Percentiles rank a stretch among this genome's conserved stretches.
Conservation (phyloP, 53 echinoderm and acorn worm species). For the Apostichopus leukothele region DNA sequence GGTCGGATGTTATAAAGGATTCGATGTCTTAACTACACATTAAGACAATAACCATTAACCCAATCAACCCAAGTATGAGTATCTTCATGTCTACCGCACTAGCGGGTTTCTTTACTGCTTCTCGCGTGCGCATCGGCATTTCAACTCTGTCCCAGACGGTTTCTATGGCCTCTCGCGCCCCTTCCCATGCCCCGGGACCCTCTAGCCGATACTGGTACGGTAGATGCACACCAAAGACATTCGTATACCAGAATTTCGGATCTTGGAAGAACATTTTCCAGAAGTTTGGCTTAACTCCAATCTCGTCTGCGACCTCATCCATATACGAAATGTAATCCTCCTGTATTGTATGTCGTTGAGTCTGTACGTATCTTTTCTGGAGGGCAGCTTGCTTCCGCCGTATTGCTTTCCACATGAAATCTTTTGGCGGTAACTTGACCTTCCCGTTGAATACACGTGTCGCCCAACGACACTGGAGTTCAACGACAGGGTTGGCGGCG, state of each 20-base stretch:
- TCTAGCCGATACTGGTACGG: constrained; percentile 76
- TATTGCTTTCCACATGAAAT: constrained; percentile 58
- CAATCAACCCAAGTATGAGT: neutral
- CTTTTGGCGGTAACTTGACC: constrained; percentile 53
- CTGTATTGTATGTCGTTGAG: constrained; percentile 72
- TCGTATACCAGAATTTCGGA: constrained; percentile 53
- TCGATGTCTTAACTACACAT: no score
- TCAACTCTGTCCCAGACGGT: constrained; percentile 65
- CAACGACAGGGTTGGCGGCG: constrained; percentile 51
- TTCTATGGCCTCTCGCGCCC: constrained; percentile 72
- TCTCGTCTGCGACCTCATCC: constrained; percentile 59
- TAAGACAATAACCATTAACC: neutral
- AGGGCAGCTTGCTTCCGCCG: constrained; percentile 49
- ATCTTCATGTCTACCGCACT: neutral
- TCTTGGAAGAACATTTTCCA: constrained; percentile 55
- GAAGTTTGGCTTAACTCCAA: constrained; percentile 70
- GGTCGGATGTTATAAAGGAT: no score
- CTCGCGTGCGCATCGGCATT: constrained; percentile 50
- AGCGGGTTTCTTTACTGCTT: neutral
- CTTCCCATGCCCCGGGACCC: constrained; percentile 75
- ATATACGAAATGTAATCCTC: constrained; percentile 70
- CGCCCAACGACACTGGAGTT: constrained; percentile 87
- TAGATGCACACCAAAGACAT: constrained; percentile 58
- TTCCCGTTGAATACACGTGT: constrained; percentile 73
- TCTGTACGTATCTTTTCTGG: constrained; percentile 56